phyloP scores from a whole-genome alignment of 2,113 vertebrate genomes.

The Pelusios castaneus region DNA sequence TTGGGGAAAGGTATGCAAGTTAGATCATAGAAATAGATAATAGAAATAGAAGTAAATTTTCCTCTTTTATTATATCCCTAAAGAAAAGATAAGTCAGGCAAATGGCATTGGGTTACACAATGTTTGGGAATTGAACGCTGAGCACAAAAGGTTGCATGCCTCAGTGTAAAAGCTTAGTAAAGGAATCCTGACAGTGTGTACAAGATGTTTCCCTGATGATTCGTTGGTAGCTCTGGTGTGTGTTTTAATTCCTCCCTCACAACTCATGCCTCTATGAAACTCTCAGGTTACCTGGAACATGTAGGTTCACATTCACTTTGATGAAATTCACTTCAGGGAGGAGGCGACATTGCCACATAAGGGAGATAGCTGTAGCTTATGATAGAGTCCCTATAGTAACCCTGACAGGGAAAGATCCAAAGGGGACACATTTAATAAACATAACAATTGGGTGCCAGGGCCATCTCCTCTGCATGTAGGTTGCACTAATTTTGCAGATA shows the following conservation, averaged over 20 bases:
- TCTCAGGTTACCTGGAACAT: too few relatives aligned
- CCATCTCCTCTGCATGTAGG: not conserved
- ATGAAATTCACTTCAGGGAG: conserved; percentile 18
- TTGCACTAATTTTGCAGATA: not conserved
- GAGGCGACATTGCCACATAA: not conserved
- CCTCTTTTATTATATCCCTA: not conserved
- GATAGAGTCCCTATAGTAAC: not conserved
- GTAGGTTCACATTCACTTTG: not conserved
- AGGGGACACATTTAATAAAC: not conserved
- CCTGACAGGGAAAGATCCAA: not conserved
- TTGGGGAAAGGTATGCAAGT: not conserved
- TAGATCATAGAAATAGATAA: not conserved
- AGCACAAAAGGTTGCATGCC: conserved; percentile 10
- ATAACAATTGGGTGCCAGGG: not conserved
- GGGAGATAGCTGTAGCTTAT: not conserved
- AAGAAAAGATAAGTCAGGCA: not conserved
- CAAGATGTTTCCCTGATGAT: conserved; percentile 69
- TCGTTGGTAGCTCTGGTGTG: conserved; percentile 67
- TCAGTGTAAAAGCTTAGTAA: conserved; percentile 60
- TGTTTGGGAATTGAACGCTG: conserved; percentile 41
- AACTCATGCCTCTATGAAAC: conserved; percentile 42
- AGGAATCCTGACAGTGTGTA: conserved; percentile 55
- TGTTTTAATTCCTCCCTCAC: conserved; percentile 73
- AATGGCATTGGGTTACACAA: not conserved
- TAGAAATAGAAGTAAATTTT: not conserved